Evolutionary conservation across 2,797 vertebrate species (phyloP).

Genomic region (Crenuchus spilurus): DNA sequence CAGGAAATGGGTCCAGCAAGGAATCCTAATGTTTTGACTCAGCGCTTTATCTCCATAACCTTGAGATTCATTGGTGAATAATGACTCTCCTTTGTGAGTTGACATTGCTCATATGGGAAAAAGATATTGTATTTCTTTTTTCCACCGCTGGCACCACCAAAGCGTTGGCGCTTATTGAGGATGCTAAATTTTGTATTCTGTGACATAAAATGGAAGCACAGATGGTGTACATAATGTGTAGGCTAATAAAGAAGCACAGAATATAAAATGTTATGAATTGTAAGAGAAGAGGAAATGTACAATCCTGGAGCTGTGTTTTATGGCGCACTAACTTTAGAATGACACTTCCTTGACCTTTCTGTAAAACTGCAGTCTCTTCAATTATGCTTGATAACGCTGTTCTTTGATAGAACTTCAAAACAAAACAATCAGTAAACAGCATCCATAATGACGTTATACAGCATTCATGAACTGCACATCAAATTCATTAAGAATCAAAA

Average conservation of each 20-base stretch:
- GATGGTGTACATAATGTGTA: constrained; percentile 15
- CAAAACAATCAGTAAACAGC: constrained; percentile 7
- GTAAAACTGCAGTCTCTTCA: not conserved
- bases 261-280: constrained; percentile 13
- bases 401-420: constrained; percentile 10
- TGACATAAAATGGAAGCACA: constrained; percentile 21
- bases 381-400: not conserved
- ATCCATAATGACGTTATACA: not conserved
- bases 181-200: constrained; percentile 34
- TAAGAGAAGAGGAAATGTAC: not conserved
- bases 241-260: constrained; percentile 4
- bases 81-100: constrained; percentile 41
- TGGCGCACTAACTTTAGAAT: not conserved
- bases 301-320: not conserved
- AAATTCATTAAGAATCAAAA: constrained; percentile 4
- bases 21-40: constrained; percentile 56
- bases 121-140: constrained; percentile 36
- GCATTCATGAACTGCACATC: constrained; percentile 8
- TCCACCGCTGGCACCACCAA: constrained; percentile 15
- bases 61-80: constrained; percentile 48
- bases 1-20: constrained; percentile 56
- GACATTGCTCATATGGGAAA: constrained; percentile 49
- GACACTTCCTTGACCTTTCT: constrained; percentile 20
- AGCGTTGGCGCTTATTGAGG: constrained; percentile 6
- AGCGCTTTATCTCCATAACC: constrained; percentile 56